Conservation (phyloP, 2,797 vertebrate genomes). For the Valencia hispanica region DNA sequence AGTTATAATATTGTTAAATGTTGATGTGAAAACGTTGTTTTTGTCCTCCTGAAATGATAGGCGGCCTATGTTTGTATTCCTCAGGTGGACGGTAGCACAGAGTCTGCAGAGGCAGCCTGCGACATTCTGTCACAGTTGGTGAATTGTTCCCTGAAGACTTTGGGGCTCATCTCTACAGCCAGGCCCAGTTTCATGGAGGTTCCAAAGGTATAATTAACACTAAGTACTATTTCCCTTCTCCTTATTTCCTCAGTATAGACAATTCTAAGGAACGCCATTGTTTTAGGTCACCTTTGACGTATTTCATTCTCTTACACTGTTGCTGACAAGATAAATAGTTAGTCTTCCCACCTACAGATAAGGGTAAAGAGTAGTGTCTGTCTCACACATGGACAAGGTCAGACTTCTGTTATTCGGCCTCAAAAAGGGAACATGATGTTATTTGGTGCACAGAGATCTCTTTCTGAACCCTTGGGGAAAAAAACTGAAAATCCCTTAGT, state of each 20-base stretch:
- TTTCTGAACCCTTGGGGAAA: neutral
- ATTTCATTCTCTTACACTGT: neutral
- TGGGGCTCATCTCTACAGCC: conserved; percentile 97
- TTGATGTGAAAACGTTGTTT: neutral
- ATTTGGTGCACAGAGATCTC: conserved; percentile 1
- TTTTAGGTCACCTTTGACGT: neutral
- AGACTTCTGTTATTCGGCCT: conserved; percentile 6
- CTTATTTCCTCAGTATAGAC: conserved; percentile 7
- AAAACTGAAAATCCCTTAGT: neutral
- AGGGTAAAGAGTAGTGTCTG: conserved; percentile 12
- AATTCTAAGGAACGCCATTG: neutral
- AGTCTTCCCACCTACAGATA: conserved; percentile 2
- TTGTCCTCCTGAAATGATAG: neutral
- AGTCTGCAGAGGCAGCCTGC: conserved; percentile 97
- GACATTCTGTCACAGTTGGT: conserved; percentile 98
- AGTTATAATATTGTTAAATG: neutral
- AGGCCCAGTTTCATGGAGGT: conserved; percentile 99
- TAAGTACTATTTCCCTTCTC: neutral
- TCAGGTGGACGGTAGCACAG: conserved; percentile 98
- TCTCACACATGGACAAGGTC: neutral
- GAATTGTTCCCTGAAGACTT: conserved; percentile 97
- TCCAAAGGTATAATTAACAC: conserved; percentile 87
- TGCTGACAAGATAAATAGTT: neutral
- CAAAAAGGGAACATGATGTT: conserved; percentile 13
- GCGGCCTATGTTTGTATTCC: conserved; percentile 27